Conservation (phyloP, 2,888 invertebrate genomes). For the Oscheius onirici region DNA sequence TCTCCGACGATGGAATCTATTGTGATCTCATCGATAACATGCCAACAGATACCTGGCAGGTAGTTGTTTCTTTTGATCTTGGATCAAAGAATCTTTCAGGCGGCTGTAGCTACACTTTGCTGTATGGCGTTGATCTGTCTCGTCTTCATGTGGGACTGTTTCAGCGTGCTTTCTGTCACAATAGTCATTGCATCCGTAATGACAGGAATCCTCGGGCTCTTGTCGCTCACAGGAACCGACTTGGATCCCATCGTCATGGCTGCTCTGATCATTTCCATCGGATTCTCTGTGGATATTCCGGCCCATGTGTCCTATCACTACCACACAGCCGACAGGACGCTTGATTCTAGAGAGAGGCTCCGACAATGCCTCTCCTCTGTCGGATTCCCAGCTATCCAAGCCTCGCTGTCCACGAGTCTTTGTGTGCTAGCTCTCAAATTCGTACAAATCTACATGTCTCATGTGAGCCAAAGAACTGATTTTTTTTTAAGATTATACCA, state of each 20-base stretch:
- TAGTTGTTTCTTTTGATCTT: not conserved
- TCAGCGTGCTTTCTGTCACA: constrained; percentile 58
- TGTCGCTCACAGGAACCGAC: constrained; percentile 57
- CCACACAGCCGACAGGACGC: constrained; percentile 48
- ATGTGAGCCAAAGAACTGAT: constrained; percentile 37
- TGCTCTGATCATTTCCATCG: constrained; percentile 63
- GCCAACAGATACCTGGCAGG: constrained; percentile 70
- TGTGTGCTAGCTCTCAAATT: constrained; percentile 66
- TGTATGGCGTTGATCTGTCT: constrained; percentile 66
- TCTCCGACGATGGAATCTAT: constrained; percentile 68
- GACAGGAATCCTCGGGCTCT: constrained; percentile 61
- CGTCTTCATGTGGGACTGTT: constrained; percentile 60
- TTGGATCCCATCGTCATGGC: constrained; percentile 67
- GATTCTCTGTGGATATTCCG: constrained; percentile 68
- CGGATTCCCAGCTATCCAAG: constrained; percentile 60
- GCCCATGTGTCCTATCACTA: constrained; percentile 66
- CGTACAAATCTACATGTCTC: constrained; percentile 67
- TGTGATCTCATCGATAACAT: constrained; percentile 70
- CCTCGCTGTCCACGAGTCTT: constrained; percentile 63
- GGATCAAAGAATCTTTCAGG: constrained; percentile 33
- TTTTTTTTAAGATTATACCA: not conserved
- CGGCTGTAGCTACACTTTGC: constrained; percentile 57
- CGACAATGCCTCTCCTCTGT: constrained; percentile 53
- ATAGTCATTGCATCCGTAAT: constrained; percentile 43
- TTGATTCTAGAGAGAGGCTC: constrained; percentile 29